Base-by-base conservation (phyloP, 2,888 invertebrate genomes). In the Sinohyriopsis cumingii region DNA sequence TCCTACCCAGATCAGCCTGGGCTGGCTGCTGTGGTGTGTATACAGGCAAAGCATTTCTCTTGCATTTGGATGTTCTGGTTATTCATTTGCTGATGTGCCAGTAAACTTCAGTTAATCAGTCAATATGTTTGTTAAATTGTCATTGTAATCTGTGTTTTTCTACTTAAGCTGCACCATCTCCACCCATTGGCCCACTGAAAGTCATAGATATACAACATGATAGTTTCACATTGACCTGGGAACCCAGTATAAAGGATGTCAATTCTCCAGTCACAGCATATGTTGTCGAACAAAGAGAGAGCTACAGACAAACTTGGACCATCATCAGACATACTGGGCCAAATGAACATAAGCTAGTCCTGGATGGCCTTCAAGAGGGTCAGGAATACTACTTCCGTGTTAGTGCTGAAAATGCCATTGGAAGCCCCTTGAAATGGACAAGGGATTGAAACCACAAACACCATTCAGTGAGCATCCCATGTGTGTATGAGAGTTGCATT, bases 331-430 rank as follows among this genome's bases (percentile, higher is more conserved):
- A 80, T 53, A 82, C 85, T 28, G 96, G 97, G 89, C 69, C 80
- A 20, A 73, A 81, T 56, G 75, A 69, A 22, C 71, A 76, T 57
- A 82, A 82, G 9, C 75, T 75, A 64, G 75, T 69, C 67, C 82
- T 85, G 5, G 69, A 75, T 7, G 93, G 93, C 87, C 91, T 97
- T 73, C 93, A 94, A 81, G 94, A 95, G 88, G 94, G 95, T 85
- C 92, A 93, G 62, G 94, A 95, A 83, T 97, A 97, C 88, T 93
- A 94, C 91, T 96, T 97, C 92, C 92, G 96, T 76, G 93, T 97
- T 25, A 93, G 94, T 86, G 96, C 96, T 1, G 94, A 94, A 80
- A 97, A 97, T 90, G 94, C 95, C 20, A 93, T 95, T 68, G 97
- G 97, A 7, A 91, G 78, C 94, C 95, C 67, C 73, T 86, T 65